Conservation (phyloP, 2,888 invertebrate genomes). For the Himalopsyche anomala region DNA sequence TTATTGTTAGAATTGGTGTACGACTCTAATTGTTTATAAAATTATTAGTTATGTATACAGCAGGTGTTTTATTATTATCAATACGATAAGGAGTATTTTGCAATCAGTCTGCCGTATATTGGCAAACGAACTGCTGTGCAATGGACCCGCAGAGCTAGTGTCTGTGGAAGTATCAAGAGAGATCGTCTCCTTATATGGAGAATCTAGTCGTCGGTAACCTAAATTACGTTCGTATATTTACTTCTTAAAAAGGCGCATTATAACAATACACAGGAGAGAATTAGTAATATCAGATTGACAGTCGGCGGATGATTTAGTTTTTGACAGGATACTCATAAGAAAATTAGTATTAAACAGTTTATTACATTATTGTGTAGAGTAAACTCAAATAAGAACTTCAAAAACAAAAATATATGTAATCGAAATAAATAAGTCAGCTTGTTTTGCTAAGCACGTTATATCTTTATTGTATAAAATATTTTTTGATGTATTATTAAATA, state of each 20-base stretch:
- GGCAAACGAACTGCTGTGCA: conserved; percentile 33
- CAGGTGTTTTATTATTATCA: conserved; percentile 47
- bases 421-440: too few species aligned
- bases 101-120: conserved; percentile 5
- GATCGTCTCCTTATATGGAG: conserved; percentile 61
- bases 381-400: too few species aligned
- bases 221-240: conserved; percentile 57
- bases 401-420: too few species aligned
- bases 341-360: too few species aligned
- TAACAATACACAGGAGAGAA: conserved; percentile 39
- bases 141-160: not conserved
- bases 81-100: conserved; percentile 17
- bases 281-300: not conserved
- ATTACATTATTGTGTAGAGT: too few species aligned
- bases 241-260: conserved; percentile 56
- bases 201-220: conserved; percentile 63
- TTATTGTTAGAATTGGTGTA: too few species aligned
- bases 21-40: too few species aligned
- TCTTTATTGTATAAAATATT: too few species aligned
- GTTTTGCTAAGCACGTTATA: too few species aligned
- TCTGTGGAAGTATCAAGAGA: conserved; percentile 47
- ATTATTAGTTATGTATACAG: not conserved
- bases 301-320: too few species aligned
- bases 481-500: too few species aligned
- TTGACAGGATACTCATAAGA: too few species aligned